Evolutionary conservation across 2,888 invertebrate species (phyloP).

Genomic region (Archaeoteleia sp.): DNA sequence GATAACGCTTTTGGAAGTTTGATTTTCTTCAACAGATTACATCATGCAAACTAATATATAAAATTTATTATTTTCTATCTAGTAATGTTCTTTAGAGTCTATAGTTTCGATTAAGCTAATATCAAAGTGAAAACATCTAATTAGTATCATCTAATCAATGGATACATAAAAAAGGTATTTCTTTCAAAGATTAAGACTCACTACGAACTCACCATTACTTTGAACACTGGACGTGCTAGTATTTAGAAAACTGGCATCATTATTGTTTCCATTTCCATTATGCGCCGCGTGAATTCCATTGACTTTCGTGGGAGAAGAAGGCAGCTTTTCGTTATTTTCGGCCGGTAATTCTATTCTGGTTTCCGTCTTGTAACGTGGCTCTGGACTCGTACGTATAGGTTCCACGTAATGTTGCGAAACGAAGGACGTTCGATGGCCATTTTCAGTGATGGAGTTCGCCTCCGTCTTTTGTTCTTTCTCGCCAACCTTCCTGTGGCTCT

Average conservation of each 20-base stretch:
- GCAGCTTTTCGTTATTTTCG: conserved; percentile 62
- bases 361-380: conserved; percentile 67
- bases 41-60: too few relatives aligned
- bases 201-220: conserved; percentile 54
- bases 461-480: conserved; percentile 59
- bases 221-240: conserved; percentile 69
- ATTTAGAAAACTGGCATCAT: conserved; percentile 72
- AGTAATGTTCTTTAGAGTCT: too few relatives aligned
- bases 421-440: conserved; percentile 65
- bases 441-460: conserved; percentile 58
- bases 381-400: conserved; percentile 62
- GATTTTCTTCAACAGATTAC: too few relatives aligned
- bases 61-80: too few relatives aligned
- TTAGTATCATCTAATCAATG: too few relatives aligned
- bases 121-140: too few relatives aligned
- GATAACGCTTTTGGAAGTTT: too few relatives aligned
- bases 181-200: too few relatives aligned
- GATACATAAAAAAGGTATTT: too few relatives aligned
- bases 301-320: conserved; percentile 58
- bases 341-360: conserved; percentile 70
- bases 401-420: conserved; percentile 70
- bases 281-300: conserved; percentile 68
- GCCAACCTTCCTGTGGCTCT: conserved; percentile 31
- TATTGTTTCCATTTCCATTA: conserved; percentile 72
- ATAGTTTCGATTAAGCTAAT: too few relatives aligned